phyloP scores from a whole-genome alignment of 2,113 vertebrate genomes.

The Albula glossodonta region DNA sequence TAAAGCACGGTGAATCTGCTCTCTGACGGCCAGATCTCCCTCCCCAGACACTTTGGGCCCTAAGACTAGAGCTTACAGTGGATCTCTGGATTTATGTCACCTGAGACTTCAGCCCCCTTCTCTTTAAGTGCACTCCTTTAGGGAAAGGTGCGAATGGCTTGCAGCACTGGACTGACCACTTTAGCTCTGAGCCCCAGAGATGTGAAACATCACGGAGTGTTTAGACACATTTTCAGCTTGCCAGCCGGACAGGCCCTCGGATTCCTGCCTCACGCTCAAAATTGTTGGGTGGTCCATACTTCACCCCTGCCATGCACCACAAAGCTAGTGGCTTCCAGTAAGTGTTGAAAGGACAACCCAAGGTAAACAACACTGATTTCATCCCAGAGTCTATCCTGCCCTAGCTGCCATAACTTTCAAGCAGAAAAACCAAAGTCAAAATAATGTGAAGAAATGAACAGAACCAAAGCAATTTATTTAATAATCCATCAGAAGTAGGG shows the following conservation, averaged over 20 bases:
- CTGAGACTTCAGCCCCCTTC: slow-evolving; percentile 42
- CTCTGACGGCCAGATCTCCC: no score
- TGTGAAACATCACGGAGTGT: no score
- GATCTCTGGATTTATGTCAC: neutral
- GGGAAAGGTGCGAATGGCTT: slow-evolving; percentile 45
- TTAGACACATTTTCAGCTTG: slow-evolving; percentile 3
- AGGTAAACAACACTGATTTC: neutral
- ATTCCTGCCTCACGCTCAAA: no score
- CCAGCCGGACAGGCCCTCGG: slow-evolving; percentile 26
- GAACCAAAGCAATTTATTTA: neutral
- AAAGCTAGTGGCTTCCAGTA: slow-evolving; percentile 20
- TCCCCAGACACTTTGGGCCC: no score
- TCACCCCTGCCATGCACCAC: no score
- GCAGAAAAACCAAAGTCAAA: neutral
- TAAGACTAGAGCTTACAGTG: no score
- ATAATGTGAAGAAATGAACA: neutral
- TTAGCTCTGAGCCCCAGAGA: neutral
- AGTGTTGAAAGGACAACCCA: slow-evolving; percentile 35
- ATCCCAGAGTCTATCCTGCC: neutral
- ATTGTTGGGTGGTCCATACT: no score
- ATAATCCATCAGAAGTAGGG: slow-evolving; percentile 2
- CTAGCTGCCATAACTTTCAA: neutral
- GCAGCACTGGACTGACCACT: slow-evolving; percentile 41
- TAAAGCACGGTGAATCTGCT: no score
- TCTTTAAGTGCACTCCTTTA: slow-evolving; percentile 51